Percentiles rank a stretch among this genome's conserved stretches.
phyloP scores from a whole-genome alignment of 2,888 invertebrate species.

The Clusia tigrina region DNA sequence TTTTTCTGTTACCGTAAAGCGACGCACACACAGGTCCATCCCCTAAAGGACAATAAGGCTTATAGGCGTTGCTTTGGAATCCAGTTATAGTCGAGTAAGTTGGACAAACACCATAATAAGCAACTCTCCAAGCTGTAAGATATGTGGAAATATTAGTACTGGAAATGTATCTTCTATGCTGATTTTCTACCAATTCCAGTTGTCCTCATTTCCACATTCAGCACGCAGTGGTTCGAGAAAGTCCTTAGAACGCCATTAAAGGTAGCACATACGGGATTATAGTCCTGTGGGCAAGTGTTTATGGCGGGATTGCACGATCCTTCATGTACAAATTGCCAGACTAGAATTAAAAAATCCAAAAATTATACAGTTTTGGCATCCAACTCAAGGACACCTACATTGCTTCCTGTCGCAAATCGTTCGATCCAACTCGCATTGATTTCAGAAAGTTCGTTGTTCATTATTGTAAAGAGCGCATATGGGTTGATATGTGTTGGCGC shows the following conservation, averaged over 20 bases:
- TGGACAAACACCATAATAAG: conserved; percentile 23
- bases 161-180: not conserved
- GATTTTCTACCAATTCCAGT: conserved; percentile 12
- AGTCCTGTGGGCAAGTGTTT: too few relatives aligned
- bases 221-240: not conserved
- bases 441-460: too few relatives aligned
- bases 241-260: conserved; percentile 1
- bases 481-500: too few relatives aligned
- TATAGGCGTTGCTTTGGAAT: not conserved
- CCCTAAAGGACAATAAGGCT: conserved; percentile 9
- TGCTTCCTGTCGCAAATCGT: too few relatives aligned
- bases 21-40: conserved; percentile 19
- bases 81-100: not conserved
- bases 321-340: too few relatives aligned
- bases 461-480: too few relatives aligned
- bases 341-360: too few relatives aligned
- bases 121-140: conserved; percentile 24
- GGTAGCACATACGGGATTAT: conserved; percentile 16
- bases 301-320: too few relatives aligned
- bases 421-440: too few relatives aligned
- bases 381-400: too few relatives aligned
- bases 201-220: not conserved
- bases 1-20: not conserved
- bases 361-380: too few relatives aligned
- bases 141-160: not conserved